Evolutionary conservation across 2,888 invertebrate genomes (phyloP).

Genomic region (Halictus quadricinctus): DNA sequence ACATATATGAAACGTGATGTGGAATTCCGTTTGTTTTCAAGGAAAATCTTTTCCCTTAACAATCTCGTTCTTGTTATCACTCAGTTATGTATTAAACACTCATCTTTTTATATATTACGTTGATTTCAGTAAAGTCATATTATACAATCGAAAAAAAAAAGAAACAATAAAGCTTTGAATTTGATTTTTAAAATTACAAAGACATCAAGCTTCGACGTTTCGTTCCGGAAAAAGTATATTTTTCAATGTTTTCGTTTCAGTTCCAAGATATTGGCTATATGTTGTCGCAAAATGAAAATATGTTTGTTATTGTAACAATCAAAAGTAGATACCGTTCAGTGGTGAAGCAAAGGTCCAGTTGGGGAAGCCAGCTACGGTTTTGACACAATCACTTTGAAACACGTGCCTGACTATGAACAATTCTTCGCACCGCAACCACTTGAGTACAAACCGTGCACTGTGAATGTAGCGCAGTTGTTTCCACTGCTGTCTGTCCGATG

Average conservation of each 20-base stretch:
- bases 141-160: not conserved
- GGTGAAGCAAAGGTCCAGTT: conserved; percentile 19
- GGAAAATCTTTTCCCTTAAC: not conserved
- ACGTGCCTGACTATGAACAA: conserved; percentile 65
- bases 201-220: not conserved
- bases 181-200: not conserved
- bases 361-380: conserved; percentile 30
- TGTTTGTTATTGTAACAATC: not conserved
- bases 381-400: conserved; percentile 54
- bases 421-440: conserved; percentile 57
- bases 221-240: not conserved
- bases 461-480: conserved; percentile 60
- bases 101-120: not conserved
- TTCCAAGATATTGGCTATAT: not conserved
- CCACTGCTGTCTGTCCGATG: conserved; percentile 50
- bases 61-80: not conserved
- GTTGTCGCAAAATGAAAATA: not conserved
- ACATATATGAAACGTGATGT: not conserved
- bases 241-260: not conserved
- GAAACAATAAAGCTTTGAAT: not conserved
- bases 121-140: not conserved
- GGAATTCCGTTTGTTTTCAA: too few relatives aligned
- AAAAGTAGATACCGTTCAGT: conserved; percentile 35
- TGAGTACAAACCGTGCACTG: conserved; percentile 46
- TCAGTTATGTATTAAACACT: not conserved